These are phyloP conservation scores for Spheniscus mendiculus DNA, from an alignment of 2,113 vertebrate genomes.

Conservation along the genomic window DNA sequence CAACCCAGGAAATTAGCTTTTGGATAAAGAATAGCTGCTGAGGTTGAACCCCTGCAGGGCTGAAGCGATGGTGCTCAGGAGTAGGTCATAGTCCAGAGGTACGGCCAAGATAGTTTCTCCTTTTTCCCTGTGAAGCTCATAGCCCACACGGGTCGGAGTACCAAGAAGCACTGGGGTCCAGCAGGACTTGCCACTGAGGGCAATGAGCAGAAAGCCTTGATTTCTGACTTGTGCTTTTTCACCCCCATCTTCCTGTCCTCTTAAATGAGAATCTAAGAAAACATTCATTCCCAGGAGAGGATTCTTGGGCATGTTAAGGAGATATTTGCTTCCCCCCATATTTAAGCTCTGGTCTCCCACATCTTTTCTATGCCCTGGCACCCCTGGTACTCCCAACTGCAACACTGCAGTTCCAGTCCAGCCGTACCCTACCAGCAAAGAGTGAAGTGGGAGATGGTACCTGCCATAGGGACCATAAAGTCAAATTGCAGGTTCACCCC, in stretches of 20 bases:
- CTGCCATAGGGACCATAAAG: not conserved
- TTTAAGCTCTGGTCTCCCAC: not conserved
- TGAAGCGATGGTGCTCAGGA: fast-evolving
- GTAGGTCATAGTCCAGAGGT: not conserved
- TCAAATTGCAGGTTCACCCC: not conserved
- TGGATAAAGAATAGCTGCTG: not conserved
- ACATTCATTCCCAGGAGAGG: not conserved
- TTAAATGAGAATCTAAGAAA: not conserved
- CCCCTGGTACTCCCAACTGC: not conserved
- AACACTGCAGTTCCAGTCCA: not conserved
- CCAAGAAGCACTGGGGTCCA: not conserved
- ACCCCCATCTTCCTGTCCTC: not conserved
- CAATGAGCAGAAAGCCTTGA: not conserved
- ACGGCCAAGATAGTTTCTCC: not conserved
- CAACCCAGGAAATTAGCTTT: not conserved
- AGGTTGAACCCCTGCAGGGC: not conserved
- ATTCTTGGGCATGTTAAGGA: not conserved
- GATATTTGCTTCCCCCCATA: not conserved
- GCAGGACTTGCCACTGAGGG: not conserved
- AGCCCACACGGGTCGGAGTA: not conserved
- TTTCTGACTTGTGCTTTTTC: not conserved
- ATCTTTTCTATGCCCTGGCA: not conserved
- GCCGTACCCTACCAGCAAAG: not conserved
- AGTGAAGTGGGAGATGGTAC: not conserved
- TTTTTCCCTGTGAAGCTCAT: not conserved